These are phyloP conservation scores for Gonatopus flavifemur DNA, from an alignment of 1,140 invertebrate species.

Conservation along the genomic window DNA sequence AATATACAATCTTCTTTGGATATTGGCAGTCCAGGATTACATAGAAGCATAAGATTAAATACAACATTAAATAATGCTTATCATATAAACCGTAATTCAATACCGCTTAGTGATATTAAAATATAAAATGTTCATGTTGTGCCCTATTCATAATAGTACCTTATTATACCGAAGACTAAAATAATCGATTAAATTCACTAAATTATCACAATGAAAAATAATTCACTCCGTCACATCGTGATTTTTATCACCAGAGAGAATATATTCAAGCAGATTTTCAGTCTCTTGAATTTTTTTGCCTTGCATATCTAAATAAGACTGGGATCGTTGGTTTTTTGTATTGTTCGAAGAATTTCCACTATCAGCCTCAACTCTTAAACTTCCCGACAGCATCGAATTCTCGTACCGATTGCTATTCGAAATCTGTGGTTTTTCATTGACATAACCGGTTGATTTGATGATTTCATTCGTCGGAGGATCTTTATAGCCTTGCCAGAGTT, in stretches of 20 bases:
- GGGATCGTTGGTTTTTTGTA: constrained; percentile 46
- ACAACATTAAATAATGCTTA: no score
- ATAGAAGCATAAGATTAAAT: no score
- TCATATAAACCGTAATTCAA: no score
- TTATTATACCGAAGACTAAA: neutral
- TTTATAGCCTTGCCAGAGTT: constrained; percentile 44
- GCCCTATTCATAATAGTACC: neutral
- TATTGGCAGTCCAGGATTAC: no score
- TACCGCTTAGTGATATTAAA: no score
- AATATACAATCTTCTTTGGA: no score
- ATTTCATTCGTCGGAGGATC: constrained; percentile 30
- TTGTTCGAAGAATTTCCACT: constrained; percentile 51
- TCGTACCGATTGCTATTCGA: constrained; percentile 52
- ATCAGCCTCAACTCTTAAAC: constrained; percentile 40
- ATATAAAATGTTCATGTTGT: no score
- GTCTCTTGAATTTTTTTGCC: constrained; percentile 29
- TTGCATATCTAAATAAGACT: constrained; percentile 60
- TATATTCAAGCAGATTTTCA: constrained; percentile 37
- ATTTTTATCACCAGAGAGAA: constrained; percentile 19
- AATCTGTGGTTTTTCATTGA: constrained; percentile 40
- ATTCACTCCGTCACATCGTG: constrained; percentile 11
- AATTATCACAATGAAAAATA: neutral
- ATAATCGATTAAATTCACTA: neutral
- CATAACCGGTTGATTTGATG: constrained; percentile 40
- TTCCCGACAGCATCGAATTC: constrained; percentile 55